A percentile compares a stretch with the other conserved stretches of the same genome.
These are phyloP conservation scores for Chloroceryle inda DNA, from an alignment of 2,797 vertebrate species.

Conservation along the genomic window DNA sequence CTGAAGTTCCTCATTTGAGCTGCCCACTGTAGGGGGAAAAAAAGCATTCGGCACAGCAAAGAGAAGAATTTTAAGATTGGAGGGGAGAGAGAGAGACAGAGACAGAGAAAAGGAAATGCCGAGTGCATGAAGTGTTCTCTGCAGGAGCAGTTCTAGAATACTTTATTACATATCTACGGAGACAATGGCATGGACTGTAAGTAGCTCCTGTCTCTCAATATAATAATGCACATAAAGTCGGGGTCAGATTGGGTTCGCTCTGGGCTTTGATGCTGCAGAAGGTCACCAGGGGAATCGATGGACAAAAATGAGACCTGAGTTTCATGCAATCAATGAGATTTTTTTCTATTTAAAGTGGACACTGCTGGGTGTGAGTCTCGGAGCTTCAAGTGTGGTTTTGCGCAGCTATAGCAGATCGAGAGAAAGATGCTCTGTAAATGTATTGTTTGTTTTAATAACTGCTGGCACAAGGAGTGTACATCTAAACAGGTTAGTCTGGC, in stretches of 20 bases:
- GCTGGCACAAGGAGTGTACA: background rate
- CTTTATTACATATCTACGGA: conserved; percentile 83
- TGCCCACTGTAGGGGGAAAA: conserved; percentile 41
- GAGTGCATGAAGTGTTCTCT: conserved; percentile 77
- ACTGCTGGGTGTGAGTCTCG: conserved; percentile 86
- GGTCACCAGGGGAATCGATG: conserved; percentile 94
- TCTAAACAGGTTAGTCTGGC: conserved; percentile 25
- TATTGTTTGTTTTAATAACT: conserved; percentile 74
- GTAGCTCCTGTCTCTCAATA: conserved; percentile 84
- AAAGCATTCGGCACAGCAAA: conserved; percentile 63
- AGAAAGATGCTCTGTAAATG: conserved; percentile 70
- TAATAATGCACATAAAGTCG: conserved; percentile 90
- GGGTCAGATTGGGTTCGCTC: conserved; percentile 92
- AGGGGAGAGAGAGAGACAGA: conserved; percentile 46
- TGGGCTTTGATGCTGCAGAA: conserved; percentile 94
- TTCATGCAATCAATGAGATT: conserved; percentile 91
- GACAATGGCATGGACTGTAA: conserved; percentile 84
- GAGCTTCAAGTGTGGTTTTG: conserved; percentile 90
- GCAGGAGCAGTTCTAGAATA: conserved; percentile 84
- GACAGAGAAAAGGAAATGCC: conserved; percentile 75
- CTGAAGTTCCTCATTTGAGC: conserved; percentile 79
- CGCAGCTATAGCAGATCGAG: conserved; percentile 78
- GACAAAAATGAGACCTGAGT: conserved; percentile 87
- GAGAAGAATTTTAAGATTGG: conserved; percentile 76
- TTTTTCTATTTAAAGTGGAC: conserved; percentile 91